phyloP scores from a whole-genome alignment of 2,888 invertebrate species.

The Amblyteles armatorius region DNA sequence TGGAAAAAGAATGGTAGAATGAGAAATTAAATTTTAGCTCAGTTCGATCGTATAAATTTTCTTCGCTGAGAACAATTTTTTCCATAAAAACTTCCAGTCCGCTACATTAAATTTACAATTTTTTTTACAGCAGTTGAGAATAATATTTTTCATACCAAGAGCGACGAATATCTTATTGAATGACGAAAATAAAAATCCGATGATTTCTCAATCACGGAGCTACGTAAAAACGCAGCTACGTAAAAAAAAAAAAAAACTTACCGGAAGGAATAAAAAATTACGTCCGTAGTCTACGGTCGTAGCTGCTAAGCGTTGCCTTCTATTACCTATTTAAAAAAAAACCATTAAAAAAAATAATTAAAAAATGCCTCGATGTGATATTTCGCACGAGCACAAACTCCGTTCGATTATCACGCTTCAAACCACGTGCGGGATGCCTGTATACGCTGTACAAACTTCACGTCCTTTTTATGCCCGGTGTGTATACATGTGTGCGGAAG shows the following conservation, averaged over 20 bases:
- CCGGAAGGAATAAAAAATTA: neutral
- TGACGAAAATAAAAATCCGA: neutral
- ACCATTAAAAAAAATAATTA: neutral
- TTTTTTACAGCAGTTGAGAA: neutral
- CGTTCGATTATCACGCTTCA: slow-evolving; percentile 23
- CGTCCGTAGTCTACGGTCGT: neutral
- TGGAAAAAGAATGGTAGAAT: neutral
- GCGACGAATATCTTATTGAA: neutral
- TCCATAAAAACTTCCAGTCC: too few relatives aligned
- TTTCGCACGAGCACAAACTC: slow-evolving; percentile 16
- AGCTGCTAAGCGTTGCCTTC: neutral
- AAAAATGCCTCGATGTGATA: neutral
- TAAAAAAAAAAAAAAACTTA: neutral
- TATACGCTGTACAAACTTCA: neutral
- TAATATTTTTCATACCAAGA: neutral
- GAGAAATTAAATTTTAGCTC: neutral
- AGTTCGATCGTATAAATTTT: too few relatives aligned
- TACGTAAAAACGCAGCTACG: neutral
- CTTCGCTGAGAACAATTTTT: neutral
- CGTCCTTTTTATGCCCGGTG: neutral
- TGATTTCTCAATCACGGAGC: neutral
- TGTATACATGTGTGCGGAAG: neutral
- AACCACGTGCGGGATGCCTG: neutral
- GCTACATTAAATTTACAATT: too few relatives aligned
- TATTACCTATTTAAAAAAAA: neutral